A percentile compares a stretch with the other conserved stretches of the same genome.
These are phyloP conservation scores for Stegodyphus mimosarum DNA, from an alignment of 1,140 invertebrate genomes.

Conservation along the genomic window DNA sequence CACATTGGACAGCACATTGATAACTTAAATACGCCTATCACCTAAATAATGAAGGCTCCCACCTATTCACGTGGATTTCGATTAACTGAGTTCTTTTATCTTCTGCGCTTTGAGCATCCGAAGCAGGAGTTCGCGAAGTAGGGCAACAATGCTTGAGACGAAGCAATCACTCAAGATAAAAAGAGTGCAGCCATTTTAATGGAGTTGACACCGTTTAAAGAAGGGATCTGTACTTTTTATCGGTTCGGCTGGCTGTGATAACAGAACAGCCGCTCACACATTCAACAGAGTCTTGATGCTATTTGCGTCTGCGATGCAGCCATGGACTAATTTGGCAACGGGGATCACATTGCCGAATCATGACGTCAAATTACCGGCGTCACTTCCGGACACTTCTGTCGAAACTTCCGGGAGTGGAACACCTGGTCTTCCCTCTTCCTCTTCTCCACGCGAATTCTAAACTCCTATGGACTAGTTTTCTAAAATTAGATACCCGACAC, in stretches of 20 bases:
- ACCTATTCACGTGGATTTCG: too few species aligned
- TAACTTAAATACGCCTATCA: too few species aligned
- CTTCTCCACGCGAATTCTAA: background rate
- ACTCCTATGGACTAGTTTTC: background rate
- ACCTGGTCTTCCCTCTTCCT: background rate
- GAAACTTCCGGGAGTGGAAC: background rate
- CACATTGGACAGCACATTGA: too few species aligned
- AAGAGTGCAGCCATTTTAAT: background rate
- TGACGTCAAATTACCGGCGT: slow-evolving; percentile 10
- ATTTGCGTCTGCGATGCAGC: slow-evolving; percentile 3
- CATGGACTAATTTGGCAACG: slow-evolving; percentile 59
- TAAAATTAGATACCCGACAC: slow-evolving; percentile 10
- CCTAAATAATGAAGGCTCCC: too few species aligned
- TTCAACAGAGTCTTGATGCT: slow-evolving; percentile 6
- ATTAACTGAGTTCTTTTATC: too few species aligned
- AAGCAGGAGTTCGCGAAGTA: too few species aligned
- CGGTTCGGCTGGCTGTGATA: background rate
- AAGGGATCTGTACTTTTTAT: background rate
- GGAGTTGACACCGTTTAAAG: slow-evolving; percentile 25
- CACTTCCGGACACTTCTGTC: background rate
- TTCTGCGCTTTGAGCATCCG: too few species aligned
- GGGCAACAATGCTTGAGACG: background rate
- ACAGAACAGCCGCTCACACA: background rate
- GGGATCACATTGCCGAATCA: slow-evolving; percentile 48
- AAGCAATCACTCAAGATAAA: background rate